Evolutionary conservation across 1,140 invertebrate species (phyloP).

Genomic region (Lepidotrigona ventralis): DNA sequence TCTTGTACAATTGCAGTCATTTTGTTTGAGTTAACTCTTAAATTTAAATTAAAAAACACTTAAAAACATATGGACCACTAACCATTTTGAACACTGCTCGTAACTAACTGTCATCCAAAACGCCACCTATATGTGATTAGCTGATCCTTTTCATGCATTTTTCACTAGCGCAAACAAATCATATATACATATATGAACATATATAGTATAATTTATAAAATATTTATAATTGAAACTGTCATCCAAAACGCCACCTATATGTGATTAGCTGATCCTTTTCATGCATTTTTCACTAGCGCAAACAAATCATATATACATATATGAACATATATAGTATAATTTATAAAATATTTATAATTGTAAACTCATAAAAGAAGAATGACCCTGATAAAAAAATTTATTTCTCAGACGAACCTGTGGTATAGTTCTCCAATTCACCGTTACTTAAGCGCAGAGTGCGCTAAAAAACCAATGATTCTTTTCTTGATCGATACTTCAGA

Average conservation of each 20-base stretch:
- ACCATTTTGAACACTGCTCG: conserved; percentile 17
- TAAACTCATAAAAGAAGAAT: background rate
- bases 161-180: background rate
- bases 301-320: background rate
- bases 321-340: background rate
- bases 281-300: background rate
- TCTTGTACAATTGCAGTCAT: conserved; percentile 50
- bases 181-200: background rate
- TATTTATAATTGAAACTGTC: background rate
- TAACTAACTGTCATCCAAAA: background rate
- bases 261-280: conserved; percentile 3
- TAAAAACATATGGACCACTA: background rate
- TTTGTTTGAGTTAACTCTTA: background rate
- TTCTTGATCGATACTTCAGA: too few relatives aligned
- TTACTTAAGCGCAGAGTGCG: too few relatives aligned
- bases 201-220: background rate
- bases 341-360: background rate
- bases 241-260: background rate
- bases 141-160: background rate
- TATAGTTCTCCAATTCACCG: too few relatives aligned
- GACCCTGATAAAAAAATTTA: background rate
- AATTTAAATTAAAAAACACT: background rate
- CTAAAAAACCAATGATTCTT: too few relatives aligned
- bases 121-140: conserved; percentile 16
- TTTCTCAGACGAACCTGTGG: background rate